These are phyloP conservation scores for Germaria angustata DNA, from an alignment of 2,888 invertebrate genomes.

Conservation along the genomic window DNA sequence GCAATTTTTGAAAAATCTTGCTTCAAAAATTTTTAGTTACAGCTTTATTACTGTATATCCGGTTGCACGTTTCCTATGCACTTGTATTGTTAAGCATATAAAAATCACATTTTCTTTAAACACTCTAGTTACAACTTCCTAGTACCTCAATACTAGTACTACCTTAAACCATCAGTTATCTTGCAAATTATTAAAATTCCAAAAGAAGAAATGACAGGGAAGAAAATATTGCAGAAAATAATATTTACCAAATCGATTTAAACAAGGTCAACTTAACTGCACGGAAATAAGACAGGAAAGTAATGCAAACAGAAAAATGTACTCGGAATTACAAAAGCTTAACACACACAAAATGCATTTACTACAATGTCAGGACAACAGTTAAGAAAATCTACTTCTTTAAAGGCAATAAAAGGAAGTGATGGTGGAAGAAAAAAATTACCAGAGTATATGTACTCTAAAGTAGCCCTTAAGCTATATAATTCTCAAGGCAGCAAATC, in stretches of 20 bases:
- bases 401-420: not conserved
- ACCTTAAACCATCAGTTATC: too few relatives aligned
- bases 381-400: not conserved
- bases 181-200: not conserved
- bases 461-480: not conserved
- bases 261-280: constrained; percentile 18
- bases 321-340: constrained; percentile 2
- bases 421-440: not conserved
- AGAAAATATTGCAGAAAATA: not conserved
- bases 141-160: too few relatives aligned
- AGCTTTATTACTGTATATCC: too few relatives aligned
- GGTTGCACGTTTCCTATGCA: too few relatives aligned
- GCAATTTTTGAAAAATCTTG: too few relatives aligned
- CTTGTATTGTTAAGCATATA: too few relatives aligned
- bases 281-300: constrained; percentile 20
- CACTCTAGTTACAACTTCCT: too few relatives aligned
- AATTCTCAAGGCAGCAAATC: constrained; percentile 3
- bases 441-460: not conserved
- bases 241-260: not conserved
- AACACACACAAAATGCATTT: not conserved
- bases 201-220: not conserved
- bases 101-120: too few relatives aligned
- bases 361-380: not conserved
- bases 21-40: too few relatives aligned
- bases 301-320: constrained; percentile 30